Evolutionary conservation across 2,888 invertebrate genomes (phyloP).

Genomic region (Syrphus vitripennis): DNA sequence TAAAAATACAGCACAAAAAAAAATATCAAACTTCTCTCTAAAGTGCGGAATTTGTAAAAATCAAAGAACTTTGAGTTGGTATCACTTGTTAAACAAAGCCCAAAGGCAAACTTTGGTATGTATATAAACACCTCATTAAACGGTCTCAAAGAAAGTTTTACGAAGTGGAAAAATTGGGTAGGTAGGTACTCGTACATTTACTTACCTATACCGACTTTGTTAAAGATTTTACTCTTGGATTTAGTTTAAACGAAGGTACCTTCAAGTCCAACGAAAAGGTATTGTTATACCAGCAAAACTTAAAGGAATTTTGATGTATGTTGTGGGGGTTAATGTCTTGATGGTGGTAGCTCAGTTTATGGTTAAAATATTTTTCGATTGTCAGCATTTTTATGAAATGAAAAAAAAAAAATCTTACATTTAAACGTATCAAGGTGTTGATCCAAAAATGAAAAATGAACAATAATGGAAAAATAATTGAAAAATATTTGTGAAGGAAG

Average conservation of each 20-base stretch:
- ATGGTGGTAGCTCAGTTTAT: background rate
- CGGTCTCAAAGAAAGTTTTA: conserved; percentile 23
- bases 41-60: conserved; percentile 8
- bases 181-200: no score
- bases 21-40: background rate
- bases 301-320: background rate
- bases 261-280: background rate
- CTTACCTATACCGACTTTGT: no score
- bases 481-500: background rate
- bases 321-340: background rate
- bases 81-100: conserved; percentile 1
- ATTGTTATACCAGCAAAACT: background rate
- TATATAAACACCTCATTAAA: conserved; percentile 34
- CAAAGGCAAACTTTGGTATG: conserved; percentile 14
- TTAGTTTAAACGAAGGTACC: background rate
- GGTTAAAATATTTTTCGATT: background rate
- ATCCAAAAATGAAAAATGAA: background rate
- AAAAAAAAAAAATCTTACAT: background rate
- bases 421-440: background rate
- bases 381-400: conserved; percentile 14
- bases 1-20: no score
- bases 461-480: background rate
- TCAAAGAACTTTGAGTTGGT: background rate
- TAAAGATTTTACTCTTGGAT: background rate
- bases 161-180: conserved; percentile 20